Evolutionary conservation across 2,113 vertebrate species (phyloP), one percentile per base, ranked within the genome.

Genomic region (Atlantisia rogersi): DNA sequence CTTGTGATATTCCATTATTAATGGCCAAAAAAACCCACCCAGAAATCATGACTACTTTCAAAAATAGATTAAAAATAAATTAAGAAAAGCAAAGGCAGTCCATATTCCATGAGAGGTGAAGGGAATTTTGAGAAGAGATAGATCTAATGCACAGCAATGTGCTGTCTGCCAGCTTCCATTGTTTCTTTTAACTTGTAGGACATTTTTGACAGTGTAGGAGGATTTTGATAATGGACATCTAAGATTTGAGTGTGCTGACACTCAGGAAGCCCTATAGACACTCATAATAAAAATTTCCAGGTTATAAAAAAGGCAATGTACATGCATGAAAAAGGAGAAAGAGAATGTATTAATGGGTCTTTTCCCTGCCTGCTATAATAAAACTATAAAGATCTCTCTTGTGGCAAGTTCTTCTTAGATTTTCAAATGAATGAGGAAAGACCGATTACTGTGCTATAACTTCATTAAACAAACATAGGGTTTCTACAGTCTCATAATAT

Each of bases 331-430:
- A 65, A 56, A 52, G 5, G 9, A 73, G 59, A 63, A 76, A 48
- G 4, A 62, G 2, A 46, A 52, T 39, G 3, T 12, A 17, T 56
- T 46, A 44, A 67, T 21, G 48, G 2, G 3, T 35, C 4, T 76
- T 71, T 76, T 64, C 14, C 8, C n/a, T 6, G 5, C 5, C 20
- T 2, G 0, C 2, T 46, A n/a, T 17, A 88, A 46, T 3, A 55
- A 3, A 64, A 11, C 22, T 86, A 42, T 40, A 37, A 88, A 76
- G 6, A 40, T 5, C 2, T 67, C 7, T 85, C 8, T 48, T 39
- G 4, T 6, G 5, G 2, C 40, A 60, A 46, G 2, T 67, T 55
- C 15, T 60, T 76, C 6, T 40, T 40, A 65, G 15, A 52, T 56
- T 59, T 73, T 59, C 21, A 8, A 63, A 88, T 50, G 5, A 71